Percentiles rank a stretch among this genome's conserved stretches.
phyloP scores from a whole-genome alignment of 2,888 invertebrate genomes.

The Cybosia mesomella region DNA sequence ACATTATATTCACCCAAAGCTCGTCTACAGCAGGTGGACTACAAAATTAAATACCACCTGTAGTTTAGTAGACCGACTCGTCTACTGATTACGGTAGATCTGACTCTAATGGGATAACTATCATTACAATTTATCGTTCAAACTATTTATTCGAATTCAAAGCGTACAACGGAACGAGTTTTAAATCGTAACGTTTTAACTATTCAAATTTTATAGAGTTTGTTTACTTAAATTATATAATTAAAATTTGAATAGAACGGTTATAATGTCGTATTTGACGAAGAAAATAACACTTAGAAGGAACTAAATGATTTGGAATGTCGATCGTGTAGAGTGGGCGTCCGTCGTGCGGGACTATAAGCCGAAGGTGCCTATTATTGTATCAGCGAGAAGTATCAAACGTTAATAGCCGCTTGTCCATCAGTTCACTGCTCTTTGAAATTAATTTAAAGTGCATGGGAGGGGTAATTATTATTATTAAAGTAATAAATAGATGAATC shows the following conservation, averaged over 20 bases:
- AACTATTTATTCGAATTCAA: conserved; percentile 71
- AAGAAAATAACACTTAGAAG: conserved; percentile 47
- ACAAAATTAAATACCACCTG: conserved; percentile 78
- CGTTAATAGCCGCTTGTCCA: conserved; percentile 70
- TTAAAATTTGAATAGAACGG: conserved; percentile 57
- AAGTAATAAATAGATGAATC: conserved; percentile 74
- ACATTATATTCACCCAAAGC: conserved; percentile 45
- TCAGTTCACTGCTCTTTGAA: conserved; percentile 73
- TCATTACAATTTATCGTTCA: conserved; percentile 70
- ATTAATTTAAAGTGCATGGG: conserved; percentile 83
- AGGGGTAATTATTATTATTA: conserved; percentile 77
- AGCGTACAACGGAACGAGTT: conserved; percentile 58
- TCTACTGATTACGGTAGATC: conserved; percentile 72
- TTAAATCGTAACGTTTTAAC: conserved; percentile 62
- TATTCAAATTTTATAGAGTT: conserved; percentile 56
- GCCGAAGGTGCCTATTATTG: conserved; percentile 61
- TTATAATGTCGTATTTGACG: conserved; percentile 48
- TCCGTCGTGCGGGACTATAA: conserved; percentile 35
- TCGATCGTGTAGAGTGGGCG: conserved; percentile 42
- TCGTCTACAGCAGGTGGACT: conserved; percentile 48
- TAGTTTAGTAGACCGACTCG: conserved; percentile 63
- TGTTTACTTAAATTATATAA: conserved; percentile 73
- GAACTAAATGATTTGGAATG: conserved; percentile 31
- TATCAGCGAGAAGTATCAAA: conserved; percentile 72
- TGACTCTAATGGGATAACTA: conserved; percentile 70